Evolutionary conservation across 2,888 invertebrate genomes (phyloP).

Genomic region (Cephus spinipes): DNA sequence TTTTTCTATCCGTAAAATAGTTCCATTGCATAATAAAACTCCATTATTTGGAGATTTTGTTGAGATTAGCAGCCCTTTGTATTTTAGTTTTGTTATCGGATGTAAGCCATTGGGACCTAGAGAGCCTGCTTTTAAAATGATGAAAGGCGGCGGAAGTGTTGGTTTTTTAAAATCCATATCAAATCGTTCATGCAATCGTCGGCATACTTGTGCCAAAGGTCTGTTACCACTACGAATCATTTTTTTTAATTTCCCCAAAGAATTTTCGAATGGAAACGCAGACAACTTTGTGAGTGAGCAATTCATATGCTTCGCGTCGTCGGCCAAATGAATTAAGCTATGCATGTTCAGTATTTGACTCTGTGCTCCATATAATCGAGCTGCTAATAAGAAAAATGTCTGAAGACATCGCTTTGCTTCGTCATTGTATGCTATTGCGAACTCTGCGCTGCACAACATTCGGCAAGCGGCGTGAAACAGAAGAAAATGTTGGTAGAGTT

Average conservation of each 20-base stretch:
- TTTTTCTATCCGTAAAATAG: too few relatives aligned
- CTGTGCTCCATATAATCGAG: slow-evolving; percentile 43
- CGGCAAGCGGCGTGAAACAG: slow-evolving; percentile 33
- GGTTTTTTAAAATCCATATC: too few relatives aligned
- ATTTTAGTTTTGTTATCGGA: too few relatives aligned
- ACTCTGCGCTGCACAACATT: slow-evolving; percentile 24
- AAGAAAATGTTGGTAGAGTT: slow-evolving; percentile 39
- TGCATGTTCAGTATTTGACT: slow-evolving; percentile 50
- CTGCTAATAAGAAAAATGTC: slow-evolving; percentile 38
- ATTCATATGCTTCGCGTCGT: slow-evolving; percentile 32
- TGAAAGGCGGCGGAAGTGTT: too few relatives aligned
- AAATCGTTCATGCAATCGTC: slow-evolving; percentile 10
- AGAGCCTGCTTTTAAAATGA: too few relatives aligned
- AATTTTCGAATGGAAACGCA: slow-evolving; percentile 17
- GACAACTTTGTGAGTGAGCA: slow-evolving; percentile 11
- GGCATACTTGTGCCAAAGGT: slow-evolving; percentile 12
- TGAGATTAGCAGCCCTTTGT: too few relatives aligned
- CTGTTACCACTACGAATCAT: slow-evolving; percentile 11
- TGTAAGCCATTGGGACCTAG: too few relatives aligned
- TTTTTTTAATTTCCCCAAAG: slow-evolving; percentile 12
- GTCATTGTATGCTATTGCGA: slow-evolving; percentile 14
- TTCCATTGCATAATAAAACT: too few relatives aligned
- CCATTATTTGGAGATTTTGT: too few relatives aligned
- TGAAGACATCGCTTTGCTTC: slow-evolving; percentile 33
- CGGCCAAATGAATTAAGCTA: slow-evolving; percentile 43